These are phyloP conservation scores for Scomber japonicus DNA, from an alignment of 2,113 vertebrate genomes.

Conservation along the genomic window DNA sequence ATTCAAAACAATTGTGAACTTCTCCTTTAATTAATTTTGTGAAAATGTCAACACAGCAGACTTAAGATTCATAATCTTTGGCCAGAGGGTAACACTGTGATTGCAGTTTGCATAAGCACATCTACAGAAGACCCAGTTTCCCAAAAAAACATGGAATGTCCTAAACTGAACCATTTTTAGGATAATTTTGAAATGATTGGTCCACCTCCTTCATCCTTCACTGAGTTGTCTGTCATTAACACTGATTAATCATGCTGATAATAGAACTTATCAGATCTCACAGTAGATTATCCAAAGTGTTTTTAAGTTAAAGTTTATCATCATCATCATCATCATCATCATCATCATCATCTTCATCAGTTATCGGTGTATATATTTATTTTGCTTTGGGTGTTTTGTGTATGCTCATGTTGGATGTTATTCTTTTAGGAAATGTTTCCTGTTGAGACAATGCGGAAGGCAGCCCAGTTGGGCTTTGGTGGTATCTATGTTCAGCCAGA, in stretches of 20 bases:
- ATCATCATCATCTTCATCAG: no score
- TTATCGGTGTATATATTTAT: background rate
- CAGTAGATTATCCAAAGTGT: background rate
- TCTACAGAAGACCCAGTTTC: background rate
- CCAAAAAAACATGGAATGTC: background rate
- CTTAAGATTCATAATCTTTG: no score
- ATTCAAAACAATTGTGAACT: no score
- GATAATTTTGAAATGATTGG: no score
- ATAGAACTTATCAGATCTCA: no score
- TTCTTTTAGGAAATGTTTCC: constrained; percentile 92
- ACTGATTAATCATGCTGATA: no score
- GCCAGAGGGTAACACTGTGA: background rate
- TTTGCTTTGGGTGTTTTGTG: background rate
- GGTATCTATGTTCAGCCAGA: constrained; percentile 93
- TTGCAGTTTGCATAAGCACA: background rate
- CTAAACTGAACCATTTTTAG: background rate
- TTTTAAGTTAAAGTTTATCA: background rate
- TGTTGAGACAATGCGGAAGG: constrained; percentile 90
- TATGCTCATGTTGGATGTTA: no score
- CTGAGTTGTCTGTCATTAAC: background rate
- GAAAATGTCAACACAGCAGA: background rate
- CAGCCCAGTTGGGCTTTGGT: constrained; percentile 94
- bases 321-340: background rate
- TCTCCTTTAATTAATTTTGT: background rate
- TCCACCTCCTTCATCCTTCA: background rate